Conservation (phyloP, 2,888 invertebrate species). For the Lymantria dispar region DNA sequence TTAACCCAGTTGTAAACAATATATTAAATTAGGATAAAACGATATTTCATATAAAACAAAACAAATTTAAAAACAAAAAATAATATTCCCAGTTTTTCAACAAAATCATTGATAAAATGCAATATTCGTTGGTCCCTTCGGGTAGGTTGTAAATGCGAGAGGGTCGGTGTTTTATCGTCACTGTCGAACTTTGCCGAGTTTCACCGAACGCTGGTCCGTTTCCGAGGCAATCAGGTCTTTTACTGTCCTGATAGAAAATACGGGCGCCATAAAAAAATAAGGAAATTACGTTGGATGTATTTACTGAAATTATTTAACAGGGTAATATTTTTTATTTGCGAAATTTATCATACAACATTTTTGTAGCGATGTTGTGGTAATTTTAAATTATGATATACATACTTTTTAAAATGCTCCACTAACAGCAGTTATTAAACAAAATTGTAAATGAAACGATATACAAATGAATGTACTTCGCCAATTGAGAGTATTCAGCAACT, state of each 20-base stretch:
- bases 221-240: conserved; percentile 28
- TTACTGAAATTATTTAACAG: conserved; percentile 6
- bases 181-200: conserved; percentile 16
- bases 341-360: not conserved
- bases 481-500: too few species aligned
- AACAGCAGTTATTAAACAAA: too few species aligned
- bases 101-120: not conserved
- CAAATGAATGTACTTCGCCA: too few species aligned
- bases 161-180: conserved; percentile 24
- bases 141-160: conserved; percentile 19
- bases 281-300: conserved; percentile 8
- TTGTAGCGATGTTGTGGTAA: not conserved
- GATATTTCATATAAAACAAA: conserved; percentile 2
- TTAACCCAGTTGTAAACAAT: too few species aligned
- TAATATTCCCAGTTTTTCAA: not conserved
- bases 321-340: not conserved
- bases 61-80: not conserved
- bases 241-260: conserved; percentile 30
- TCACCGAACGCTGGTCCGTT: conserved; percentile 9
- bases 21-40: not conserved
- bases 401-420: too few species aligned
- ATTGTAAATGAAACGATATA: too few species aligned
- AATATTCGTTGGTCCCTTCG: conserved; percentile 7
- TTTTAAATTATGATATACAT: too few species aligned
- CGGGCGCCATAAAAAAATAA: conserved; percentile 19